Conservation (phyloP, 1,140 invertebrate genomes). For the Whitmania pigra region DNA sequence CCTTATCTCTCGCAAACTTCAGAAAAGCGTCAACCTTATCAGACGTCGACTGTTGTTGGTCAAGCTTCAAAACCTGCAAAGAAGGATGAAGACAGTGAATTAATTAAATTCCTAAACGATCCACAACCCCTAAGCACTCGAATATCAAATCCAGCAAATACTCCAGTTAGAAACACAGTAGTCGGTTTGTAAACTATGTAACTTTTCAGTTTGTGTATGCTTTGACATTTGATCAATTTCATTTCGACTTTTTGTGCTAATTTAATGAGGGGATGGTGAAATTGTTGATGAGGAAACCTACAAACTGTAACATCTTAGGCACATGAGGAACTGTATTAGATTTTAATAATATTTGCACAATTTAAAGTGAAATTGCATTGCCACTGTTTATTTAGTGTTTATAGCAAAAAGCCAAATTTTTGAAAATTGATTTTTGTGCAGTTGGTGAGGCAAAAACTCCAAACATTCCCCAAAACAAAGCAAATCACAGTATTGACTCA, state of each 20-base stretch:
- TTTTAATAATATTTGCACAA: no score
- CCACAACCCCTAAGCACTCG: not conserved
- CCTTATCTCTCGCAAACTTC: not conserved
- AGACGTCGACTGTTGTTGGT: not conserved
- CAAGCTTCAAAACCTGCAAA: not conserved
- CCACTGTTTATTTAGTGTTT: not conserved
- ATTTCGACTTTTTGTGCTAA: not conserved
- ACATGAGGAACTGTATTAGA: no score
- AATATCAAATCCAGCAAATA: not conserved
- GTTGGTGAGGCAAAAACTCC: no score
- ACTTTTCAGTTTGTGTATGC: not conserved
- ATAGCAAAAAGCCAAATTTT: not conserved
- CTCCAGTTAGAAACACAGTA: not conserved
- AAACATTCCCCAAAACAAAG: not conserved
- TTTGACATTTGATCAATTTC: not conserved
- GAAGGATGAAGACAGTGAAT: constrained; percentile 44
- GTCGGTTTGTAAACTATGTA: not conserved
- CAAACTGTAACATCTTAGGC: no score
- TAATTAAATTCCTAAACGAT: constrained; percentile 45
- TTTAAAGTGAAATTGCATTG: not conserved
- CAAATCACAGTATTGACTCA: not conserved
- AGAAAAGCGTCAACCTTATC: not conserved
- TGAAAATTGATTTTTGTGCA: no score
- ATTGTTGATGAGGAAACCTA: no score
- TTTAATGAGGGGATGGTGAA: not conserved